Base-by-base conservation (phyloP, 2,888 invertebrate species). In the Ditula angustiorana region DNA sequence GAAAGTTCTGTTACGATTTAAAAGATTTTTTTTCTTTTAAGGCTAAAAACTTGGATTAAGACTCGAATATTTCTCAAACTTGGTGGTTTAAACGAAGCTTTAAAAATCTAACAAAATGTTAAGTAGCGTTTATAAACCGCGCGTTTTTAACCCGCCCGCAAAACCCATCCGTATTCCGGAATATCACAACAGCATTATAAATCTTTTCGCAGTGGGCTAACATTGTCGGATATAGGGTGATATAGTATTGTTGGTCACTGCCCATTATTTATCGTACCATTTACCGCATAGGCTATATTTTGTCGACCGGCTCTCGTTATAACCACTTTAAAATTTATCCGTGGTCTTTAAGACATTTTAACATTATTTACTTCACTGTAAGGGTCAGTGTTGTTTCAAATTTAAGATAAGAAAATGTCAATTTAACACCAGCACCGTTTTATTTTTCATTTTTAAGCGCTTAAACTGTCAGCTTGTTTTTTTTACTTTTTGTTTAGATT, bases 171-270 rank as follows among this genome's bases (percentile, higher is more conserved):
- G 68, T 70, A 55, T 53, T 41, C 55, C 65, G 10, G 56, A 52
- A 55, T 70, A 72, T 67, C 68, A 66, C 66, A 55, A 47, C 37
- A 28, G 61, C 52, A 46, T 47, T 47, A 47, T 71, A 71, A 74
- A 74, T 74, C 71, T 73, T 74, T 74, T 75, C 70, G 71, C 75
- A 72, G 74, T 68, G 68, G 70, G 71, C 71, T 74, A 69, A 70
- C 71, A 65, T 59, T 64, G 74, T 68, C 69, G 71, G 71, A 70
- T 71, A 69, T 70, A 62, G 70, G 66, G 69, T 72, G 70, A 73
- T 72, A 73, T 73, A 59, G 67, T 62, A 53, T 53, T 62, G 70
- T 56, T 67, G 61, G 64, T 60, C 61, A 59, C 47, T 67, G 61
- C 26, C 60, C 63, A 55, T 67, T 69, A 70, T 71, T 69, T 69